Evolutionary conservation across 2,888 invertebrate genomes (phyloP).

Genomic region (Euphydryas editha): DNA sequence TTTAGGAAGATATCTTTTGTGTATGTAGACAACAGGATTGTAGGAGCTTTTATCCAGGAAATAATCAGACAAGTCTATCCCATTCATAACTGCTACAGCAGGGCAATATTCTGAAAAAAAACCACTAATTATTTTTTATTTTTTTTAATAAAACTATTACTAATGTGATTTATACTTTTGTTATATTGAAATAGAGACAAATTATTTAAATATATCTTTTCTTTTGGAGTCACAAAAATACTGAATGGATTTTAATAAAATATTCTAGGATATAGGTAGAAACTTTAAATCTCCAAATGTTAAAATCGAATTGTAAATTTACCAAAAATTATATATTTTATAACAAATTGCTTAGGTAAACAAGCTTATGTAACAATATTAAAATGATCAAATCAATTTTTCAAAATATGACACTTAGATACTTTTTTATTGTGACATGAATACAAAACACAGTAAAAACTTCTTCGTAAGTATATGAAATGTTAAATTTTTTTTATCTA

Average conservation of each 20-base stretch:
- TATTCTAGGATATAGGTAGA: no score
- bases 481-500: no score
- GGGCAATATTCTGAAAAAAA: slow-evolving; percentile 24
- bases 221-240: no score
- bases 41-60: slow-evolving; percentile 51
- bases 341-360: no score
- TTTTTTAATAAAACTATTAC: background rate
- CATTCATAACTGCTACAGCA: slow-evolving; percentile 10
- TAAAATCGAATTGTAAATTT: no score
- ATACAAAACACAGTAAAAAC: background rate
- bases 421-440: background rate
- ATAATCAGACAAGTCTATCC: slow-evolving; percentile 41
- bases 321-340: no score
- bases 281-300: no score
- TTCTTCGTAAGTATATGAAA: background rate
- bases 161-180: background rate
- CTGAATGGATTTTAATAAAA: no score
- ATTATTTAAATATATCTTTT: no score
- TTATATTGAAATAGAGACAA: no score
- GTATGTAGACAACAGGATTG: slow-evolving; percentile 67
- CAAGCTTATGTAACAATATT: background rate
- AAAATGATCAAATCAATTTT: background rate
- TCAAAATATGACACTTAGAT: background rate
- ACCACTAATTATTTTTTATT: background rate
- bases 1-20: slow-evolving; percentile 57